These are phyloP conservation scores for Urocitellus parryii DNA, from an alignment of 2,113 vertebrate species.

Conservation along the genomic window DNA sequence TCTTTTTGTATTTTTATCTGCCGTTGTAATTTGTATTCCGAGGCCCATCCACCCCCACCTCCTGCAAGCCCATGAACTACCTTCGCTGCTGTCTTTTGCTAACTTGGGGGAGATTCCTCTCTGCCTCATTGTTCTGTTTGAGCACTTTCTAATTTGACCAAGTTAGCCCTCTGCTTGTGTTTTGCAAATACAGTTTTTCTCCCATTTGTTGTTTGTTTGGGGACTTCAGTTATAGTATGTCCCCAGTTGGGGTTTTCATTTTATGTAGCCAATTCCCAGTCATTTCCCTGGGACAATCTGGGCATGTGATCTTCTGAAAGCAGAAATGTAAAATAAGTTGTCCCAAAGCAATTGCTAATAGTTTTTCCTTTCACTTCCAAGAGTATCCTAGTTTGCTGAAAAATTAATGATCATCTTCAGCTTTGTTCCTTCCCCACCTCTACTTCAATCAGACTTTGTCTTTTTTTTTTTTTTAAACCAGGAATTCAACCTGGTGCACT, in stretches of 20 bases:
- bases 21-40: neutral
- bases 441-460: neutral
- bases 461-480: neutral
- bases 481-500: too few species aligned
- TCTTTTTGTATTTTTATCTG: neutral
- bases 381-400: neutral
- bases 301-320: conserved; percentile 31
- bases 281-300: conserved; percentile 4
- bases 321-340: conserved; percentile 37
- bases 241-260: neutral
- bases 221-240: neutral
- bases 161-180: neutral
- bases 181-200: neutral
- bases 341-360: neutral
- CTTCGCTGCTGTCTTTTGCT: neutral
- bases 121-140: neutral
- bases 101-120: neutral
- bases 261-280: neutral
- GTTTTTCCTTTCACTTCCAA: neutral
- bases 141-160: conserved; percentile 9
- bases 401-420: neutral
- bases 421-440: neutral
- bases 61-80: neutral
- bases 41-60: neutral
- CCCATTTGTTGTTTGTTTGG: neutral